Percentiles rank a stretch among this genome's conserved stretches.
phyloP scores from a whole-genome alignment of 2,888 invertebrate species.

The Eutolmus rufibarbis region DNA sequence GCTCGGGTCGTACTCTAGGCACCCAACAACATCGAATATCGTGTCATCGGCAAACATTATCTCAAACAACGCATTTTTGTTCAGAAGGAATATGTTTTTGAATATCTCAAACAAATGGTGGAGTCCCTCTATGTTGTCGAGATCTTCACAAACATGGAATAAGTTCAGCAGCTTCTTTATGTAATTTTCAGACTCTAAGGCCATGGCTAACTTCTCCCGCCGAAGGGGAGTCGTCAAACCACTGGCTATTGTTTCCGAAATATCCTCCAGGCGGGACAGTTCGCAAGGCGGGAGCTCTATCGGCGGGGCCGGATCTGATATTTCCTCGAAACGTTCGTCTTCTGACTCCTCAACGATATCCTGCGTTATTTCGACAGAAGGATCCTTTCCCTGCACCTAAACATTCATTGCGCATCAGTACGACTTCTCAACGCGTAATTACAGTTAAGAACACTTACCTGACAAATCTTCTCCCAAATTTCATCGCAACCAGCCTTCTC shows the following conservation, averaged over 20 bases:
- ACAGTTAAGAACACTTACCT: slow-evolving; percentile 66
- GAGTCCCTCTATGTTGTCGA: slow-evolving; percentile 92
- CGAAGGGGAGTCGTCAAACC: slow-evolving; percentile 88
- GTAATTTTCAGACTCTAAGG: slow-evolving; percentile 93
- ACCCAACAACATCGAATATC: slow-evolving; percentile 97
- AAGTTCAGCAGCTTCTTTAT: slow-evolving; percentile 93
- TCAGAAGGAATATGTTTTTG: slow-evolving; percentile 97
- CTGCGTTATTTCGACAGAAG: slow-evolving; percentile 97
- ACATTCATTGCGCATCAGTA: slow-evolving; percentile 42
- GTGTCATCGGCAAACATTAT: slow-evolving; percentile 97
- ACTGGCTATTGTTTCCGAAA: slow-evolving; percentile 89
- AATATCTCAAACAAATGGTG: slow-evolving; percentile 98
- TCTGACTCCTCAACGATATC: slow-evolving; percentile 95
- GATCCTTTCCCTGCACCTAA: slow-evolving; percentile 97
- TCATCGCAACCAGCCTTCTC: slow-evolving; percentile 99
- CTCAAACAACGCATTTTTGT: slow-evolving; percentile 96
- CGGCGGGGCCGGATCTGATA: slow-evolving; percentile 92
- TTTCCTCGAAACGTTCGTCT: slow-evolving; percentile 96
- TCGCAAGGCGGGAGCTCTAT: slow-evolving; percentile 96
- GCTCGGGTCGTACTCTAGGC: slow-evolving; percentile 96
- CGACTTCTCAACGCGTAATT: neutral
- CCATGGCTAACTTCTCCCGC: slow-evolving; percentile 92
- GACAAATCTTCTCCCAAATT: slow-evolving; percentile 99
- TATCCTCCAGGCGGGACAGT: slow-evolving; percentile 90
- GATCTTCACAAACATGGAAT: slow-evolving; percentile 97